Conservation (phyloP, 2,888 invertebrate species). For the Alentia gelatinosa region DNA sequence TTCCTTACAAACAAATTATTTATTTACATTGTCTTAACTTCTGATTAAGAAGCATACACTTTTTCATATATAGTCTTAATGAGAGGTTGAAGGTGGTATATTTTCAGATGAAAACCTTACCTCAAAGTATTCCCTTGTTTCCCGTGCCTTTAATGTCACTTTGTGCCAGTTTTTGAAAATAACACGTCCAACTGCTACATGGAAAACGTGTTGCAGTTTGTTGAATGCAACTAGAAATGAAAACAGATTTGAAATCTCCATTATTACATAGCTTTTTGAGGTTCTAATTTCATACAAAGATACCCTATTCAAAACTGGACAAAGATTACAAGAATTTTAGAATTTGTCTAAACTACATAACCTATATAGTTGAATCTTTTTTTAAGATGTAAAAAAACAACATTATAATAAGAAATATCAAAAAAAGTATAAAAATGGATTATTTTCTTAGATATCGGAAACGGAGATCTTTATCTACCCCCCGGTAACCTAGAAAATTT, state of each 20-base stretch:
- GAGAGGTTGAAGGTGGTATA: too few species aligned
- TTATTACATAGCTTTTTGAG: background rate
- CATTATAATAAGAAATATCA: background rate
- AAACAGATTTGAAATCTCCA: background rate
- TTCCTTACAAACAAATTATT: too few species aligned
- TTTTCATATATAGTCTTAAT: too few species aligned
- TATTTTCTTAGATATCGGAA: too few species aligned
- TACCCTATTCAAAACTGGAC: background rate
- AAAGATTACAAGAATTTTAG: too few species aligned
- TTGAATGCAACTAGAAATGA: slow-evolving; percentile 76
- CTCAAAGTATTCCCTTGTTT: slow-evolving; percentile 80
- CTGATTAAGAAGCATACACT: too few species aligned
- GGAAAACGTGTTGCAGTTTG: slow-evolving; percentile 76
- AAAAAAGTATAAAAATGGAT: background rate
- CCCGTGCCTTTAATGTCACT: slow-evolving; percentile 77
- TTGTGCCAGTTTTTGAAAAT: slow-evolving; percentile 79
- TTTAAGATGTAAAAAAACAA: background rate
- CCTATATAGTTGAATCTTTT: too few species aligned
- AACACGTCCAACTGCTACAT: slow-evolving; percentile 75
- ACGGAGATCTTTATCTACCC: too few species aligned
- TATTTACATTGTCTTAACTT: too few species aligned
- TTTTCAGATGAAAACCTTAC: slow-evolving; percentile 67
- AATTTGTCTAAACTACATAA: too few species aligned
- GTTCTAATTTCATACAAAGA: background rate
- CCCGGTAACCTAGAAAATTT: too few species aligned